These are phyloP conservation scores for Illadopsis cleaveri DNA, from an alignment of 2,113 vertebrate species.

Conservation along the genomic window DNA sequence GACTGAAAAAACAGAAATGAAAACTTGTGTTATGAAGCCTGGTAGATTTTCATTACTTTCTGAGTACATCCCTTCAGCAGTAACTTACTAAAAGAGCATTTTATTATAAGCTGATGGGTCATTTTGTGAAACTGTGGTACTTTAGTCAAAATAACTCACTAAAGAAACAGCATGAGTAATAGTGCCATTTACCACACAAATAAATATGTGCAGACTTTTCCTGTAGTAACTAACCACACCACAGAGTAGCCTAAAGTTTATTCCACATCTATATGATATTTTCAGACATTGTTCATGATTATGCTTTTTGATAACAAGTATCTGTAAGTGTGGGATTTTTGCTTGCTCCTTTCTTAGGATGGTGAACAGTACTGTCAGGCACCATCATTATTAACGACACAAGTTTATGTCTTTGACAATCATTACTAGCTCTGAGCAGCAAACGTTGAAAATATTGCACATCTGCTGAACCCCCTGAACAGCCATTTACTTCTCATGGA, in stretches of 20 bases:
- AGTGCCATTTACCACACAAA: background rate
- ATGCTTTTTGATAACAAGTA: background rate
- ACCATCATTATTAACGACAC: background rate
- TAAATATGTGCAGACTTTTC: background rate
- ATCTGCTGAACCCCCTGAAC: background rate
- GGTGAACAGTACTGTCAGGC: background rate
- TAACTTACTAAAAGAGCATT: conserved; percentile 28
- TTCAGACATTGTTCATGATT: background rate
- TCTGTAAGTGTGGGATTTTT: background rate
- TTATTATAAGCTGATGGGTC: conserved; percentile 9
- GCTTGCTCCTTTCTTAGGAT: background rate
- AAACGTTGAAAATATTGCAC: background rate
- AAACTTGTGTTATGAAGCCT: background rate
- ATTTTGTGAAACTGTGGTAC: background rate
- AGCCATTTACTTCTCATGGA: background rate
- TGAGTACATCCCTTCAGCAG: background rate
- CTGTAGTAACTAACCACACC: background rate
- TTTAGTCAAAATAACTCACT: conserved; percentile 37
- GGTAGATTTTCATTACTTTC: conserved; percentile 1
- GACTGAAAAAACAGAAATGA: background rate
- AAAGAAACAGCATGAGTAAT: conserved; percentile 12
- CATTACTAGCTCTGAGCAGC: background rate
- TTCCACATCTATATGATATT: background rate
- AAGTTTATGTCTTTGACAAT: background rate
- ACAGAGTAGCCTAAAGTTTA: background rate